Evolutionary conservation across 2,113 vertebrate species (phyloP).

Genomic region (Pelecanoides urinatrix): DNA sequence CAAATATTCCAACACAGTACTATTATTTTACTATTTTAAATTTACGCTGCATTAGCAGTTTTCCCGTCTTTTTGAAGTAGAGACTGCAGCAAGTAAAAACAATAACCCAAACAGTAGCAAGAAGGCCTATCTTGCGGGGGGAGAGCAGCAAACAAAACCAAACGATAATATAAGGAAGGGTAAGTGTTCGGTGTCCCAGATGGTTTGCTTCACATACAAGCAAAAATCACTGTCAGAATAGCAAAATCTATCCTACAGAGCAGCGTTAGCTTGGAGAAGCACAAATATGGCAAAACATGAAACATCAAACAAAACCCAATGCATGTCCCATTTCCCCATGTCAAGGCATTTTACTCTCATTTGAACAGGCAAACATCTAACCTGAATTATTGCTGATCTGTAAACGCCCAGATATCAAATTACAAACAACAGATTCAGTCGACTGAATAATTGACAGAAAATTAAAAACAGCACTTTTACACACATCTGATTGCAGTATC

Average conservation of each 20-base stretch:
- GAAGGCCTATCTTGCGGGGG: too few relatives aligned
- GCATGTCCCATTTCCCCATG: background rate
- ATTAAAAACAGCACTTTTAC: background rate
- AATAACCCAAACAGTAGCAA: background rate
- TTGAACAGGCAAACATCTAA: background rate
- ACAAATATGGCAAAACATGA: background rate
- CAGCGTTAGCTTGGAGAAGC: background rate
- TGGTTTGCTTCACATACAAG: background rate
- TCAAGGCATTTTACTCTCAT: background rate
- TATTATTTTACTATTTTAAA: background rate
- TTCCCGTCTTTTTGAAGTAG: background rate
- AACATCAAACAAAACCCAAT: background rate
- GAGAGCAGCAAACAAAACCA: background rate
- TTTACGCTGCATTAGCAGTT: background rate
- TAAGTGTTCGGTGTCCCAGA: fast-evolving
- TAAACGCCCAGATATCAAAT: background rate
- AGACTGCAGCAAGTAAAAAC: background rate
- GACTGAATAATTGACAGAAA: background rate
- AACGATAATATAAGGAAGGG: background rate
- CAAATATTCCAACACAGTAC: background rate
- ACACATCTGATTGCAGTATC: background rate
- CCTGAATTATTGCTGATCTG: background rate
- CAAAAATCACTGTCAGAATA: background rate
- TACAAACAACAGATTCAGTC: background rate
- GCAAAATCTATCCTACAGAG: background rate